Evolutionary conservation across 2,888 invertebrate genomes (phyloP), one percentile per base, ranked within the genome.

Genomic region (Athalia rosae): DNA sequence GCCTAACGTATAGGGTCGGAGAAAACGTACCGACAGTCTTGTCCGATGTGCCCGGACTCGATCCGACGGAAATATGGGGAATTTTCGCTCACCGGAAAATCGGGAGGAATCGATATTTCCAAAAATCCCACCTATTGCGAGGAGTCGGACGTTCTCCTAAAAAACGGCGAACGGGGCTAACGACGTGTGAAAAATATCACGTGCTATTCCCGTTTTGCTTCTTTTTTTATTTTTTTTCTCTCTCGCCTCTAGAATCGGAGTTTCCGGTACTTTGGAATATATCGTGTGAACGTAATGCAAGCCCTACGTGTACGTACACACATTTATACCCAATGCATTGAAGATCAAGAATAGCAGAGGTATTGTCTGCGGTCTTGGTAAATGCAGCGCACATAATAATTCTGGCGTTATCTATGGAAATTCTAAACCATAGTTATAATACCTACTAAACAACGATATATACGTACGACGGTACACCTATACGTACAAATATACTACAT

Each of bases 371-470:
- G n/a, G 9, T 41, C 58, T 59, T 59, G 11, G n/a, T 41, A 47
- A 45, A 7, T 56, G 48, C 15, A 48, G 50, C 78, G 79, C 79
- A 83, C 82, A 85, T 88, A 86, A 87, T 88, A 88, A 88, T 88
- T 88, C 87, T 87, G 28, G 86, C 84, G 86, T 87, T 88, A 88
- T 88, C 88, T 88, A 88, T 88, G 88, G 88, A 88, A 88, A 88
- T 88, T 87, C 87, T 88, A 87, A 87, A 87, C 87, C 85, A 82
- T 86, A 28, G 28, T 28, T 28, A 28, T 28, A 28, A 28, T 28
- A 28, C 28, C 28, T 28, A 86, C 87, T 87, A 87, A 88, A 88
- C 87, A 88, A 88, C 87, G 85, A 84, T 84, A 87, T 84, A 85
- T 15, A 11, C 56, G 13, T 4, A 47, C 7, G 58, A n/a, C 87